Conservation (phyloP, 2,113 vertebrate genomes). For the Hucho hucho region DNA sequence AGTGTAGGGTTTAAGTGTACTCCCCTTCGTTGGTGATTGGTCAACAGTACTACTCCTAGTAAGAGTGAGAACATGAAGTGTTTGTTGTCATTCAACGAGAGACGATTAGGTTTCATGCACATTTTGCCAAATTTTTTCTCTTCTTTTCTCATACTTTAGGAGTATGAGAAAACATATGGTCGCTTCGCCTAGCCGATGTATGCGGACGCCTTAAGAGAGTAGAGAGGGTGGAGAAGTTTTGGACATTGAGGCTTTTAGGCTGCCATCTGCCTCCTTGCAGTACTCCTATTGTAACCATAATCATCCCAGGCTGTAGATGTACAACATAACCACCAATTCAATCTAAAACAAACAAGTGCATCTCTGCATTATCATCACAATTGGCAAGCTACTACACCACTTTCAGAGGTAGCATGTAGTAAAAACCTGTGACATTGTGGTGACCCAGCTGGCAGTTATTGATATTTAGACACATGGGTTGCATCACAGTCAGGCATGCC, state of each 20-base stretch:
- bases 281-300: constrained; percentile 24
- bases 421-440: background rate
- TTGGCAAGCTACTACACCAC: background rate
- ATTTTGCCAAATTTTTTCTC: no score
- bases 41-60: no score
- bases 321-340: constrained; percentile 16
- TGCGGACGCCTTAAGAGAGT: background rate
- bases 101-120: no score
- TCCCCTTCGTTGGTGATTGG: no score
- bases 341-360: constrained; percentile 35
- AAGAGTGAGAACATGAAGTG: no score
- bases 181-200: no score
- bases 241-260: background rate
- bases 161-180: no score
- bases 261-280: constrained; percentile 56
- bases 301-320: constrained; percentile 15
- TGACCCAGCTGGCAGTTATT: constrained; percentile 13
- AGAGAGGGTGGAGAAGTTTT: background rate
- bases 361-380: constrained; percentile 37
- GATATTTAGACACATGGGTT: constrained; percentile 30
- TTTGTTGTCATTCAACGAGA: no score
- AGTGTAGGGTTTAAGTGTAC: no score
- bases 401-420: background rate
- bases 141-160: no score
- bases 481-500: background rate